Base-by-base conservation (phyloP, 2,797 vertebrate genomes). In the Poliocrania exsul region DNA sequence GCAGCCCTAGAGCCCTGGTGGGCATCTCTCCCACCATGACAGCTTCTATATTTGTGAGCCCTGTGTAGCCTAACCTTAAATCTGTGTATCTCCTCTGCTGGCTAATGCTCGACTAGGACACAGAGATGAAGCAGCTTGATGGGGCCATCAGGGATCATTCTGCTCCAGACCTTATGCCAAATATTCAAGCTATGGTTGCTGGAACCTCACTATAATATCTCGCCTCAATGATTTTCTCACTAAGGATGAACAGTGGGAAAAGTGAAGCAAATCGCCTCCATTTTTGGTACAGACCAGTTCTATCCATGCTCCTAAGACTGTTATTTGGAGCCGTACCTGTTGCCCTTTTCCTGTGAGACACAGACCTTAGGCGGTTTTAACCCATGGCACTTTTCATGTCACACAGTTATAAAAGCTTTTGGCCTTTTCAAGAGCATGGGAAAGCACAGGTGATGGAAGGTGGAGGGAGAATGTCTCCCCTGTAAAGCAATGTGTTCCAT, bases 361-460 rank as follows among this genome's bases (percentile, higher is more conserved):
- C 29, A 40, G 16, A 53, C 23, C 42, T 89, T 75, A 38, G 56
- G 26, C 73, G 81, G 54, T 29, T 62, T 72, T 90, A 91, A 86
- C 54, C 61, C 29, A 16, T 13, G n/a, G n/a, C 18, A 35, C 51
- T 91, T 86, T 90, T 81, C 47, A 26, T 71, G 57, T 73, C 53
- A 61, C 79, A 26, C 29, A 25, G 37, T 86, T 79, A 92, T 78
- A 60, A 95, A 92, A 91, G 91, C n/a, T 71, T 88, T 81, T 44
- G 65, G 50, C 69, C 7, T 3, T 62, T 90, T 57, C 74, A 67
- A 82, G 62, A 79, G 77, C 85, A 47, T 3, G 2, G 71, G 37
- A n/a, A 83, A 64, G 58, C 2, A 2, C 2, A 84, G 75, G 51
- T 92, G 83, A 82, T 42, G 42, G 60, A 93, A 95, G 61, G 60